phyloP scores from a whole-genome alignment of 1,140 invertebrate species.

The Drosophila elegans region DNA sequence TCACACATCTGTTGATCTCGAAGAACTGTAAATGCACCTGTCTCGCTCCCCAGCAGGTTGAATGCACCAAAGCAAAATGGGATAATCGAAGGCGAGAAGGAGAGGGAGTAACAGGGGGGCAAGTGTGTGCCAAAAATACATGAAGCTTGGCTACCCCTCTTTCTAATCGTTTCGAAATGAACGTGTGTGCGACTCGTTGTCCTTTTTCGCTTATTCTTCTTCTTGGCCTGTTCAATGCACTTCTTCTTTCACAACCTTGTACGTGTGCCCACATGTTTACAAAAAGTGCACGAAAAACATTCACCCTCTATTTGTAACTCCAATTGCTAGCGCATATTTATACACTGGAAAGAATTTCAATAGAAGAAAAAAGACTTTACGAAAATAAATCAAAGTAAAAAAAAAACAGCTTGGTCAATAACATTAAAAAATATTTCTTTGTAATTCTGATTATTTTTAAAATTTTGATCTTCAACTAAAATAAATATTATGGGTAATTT shows the following conservation, averaged over 20 bases:
- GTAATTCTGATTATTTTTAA: no score
- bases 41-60: slow-evolving; percentile 51
- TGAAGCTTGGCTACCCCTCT: slow-evolving; percentile 11
- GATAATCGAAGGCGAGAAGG: slow-evolving; percentile 13
- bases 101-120: background rate
- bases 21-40: slow-evolving; percentile 66
- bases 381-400: no score
- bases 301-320: slow-evolving; percentile 34
- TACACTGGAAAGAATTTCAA: background rate
- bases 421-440: no score
- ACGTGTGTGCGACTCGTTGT: slow-evolving; percentile 10
- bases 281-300: slow-evolving; percentile 15
- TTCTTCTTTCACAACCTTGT: slow-evolving; percentile 25
- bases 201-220: slow-evolving; percentile 12
- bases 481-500: no score
- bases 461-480: no score
- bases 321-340: slow-evolving; percentile 6
- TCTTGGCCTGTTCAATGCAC: slow-evolving; percentile 3
- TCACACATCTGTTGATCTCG: slow-evolving; percentile 64
- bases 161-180: slow-evolving; percentile 12
- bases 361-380: background rate
- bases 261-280: slow-evolving; percentile 24
- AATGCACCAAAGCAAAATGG: slow-evolving; percentile 58
- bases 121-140: slow-evolving; percentile 38
- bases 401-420: no score